Evolutionary conservation across 2,888 invertebrate genomes (phyloP), one percentile per base, ranked within the genome.

Genomic region (Stictocephala bisonia): DNA sequence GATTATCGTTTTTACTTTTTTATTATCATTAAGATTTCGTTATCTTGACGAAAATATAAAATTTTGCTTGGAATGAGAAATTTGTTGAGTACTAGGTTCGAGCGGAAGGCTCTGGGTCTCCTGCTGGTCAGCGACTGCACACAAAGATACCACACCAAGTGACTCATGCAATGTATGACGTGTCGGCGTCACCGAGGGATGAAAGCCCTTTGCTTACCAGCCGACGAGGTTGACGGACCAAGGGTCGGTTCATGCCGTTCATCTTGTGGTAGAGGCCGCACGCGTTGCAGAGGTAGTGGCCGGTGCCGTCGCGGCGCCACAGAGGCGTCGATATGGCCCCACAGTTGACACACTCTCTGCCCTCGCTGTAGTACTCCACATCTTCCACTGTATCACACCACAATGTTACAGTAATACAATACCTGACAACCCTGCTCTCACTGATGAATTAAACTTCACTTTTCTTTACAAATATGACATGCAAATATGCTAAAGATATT

Each of bases 241-340:
- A 88, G 74, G 96, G 96, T 83, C 96, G 90, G 87, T 95, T 95
- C 88, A 94, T 92, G 84, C 96, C 95, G 86, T 96, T 97, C 94
- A 96, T 94, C 89, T 95, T 96, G 87, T 93, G 93, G 89, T 99
- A 99, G 81, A 99, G 93, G 82, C 99, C 99, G 87, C 99, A 99
- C 79, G 99, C 99, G 89, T 99, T 99, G 91, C 99, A 99, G 82
- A 99, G 91, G 87, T 98, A 99, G 88, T 99, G 97, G 78, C 99
- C 99, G 82, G 96, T 97, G 85, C 96, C 96, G 89, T 99, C 99
- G 84, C 99, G 91, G 80, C 99, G 91, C 99, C 99, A 99, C 81
- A 99, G 89, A 77, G 99, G 98, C 80, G 99, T 99, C 72, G 88
- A 88, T 75, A 88, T 88, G n/a, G 91, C 89, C 56, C 90, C 89